Evolutionary conservation across 2,888 invertebrate genomes (phyloP).

Genomic region (Baccha elongata): DNA sequence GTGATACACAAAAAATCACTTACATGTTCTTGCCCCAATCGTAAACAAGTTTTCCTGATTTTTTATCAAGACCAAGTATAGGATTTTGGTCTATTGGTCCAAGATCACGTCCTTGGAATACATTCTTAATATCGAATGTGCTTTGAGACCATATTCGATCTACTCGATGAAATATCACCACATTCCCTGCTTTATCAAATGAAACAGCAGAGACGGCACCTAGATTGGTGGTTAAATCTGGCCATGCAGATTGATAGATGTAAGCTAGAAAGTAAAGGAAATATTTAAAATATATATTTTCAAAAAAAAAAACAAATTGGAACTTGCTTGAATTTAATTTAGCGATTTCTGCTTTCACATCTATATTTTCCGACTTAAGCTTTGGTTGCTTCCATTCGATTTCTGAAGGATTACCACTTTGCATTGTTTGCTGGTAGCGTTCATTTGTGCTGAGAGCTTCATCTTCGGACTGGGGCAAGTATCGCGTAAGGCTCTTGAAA

Average conservation of each 20-base stretch:
- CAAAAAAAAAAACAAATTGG: no score
- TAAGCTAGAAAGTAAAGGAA: constrained; percentile 82
- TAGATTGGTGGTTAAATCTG: constrained; percentile 83
- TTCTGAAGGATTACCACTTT: constrained; percentile 77
- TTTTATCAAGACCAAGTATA: constrained; percentile 85
- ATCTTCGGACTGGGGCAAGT: constrained; percentile 76
- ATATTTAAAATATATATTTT: no score
- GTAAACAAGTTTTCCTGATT: constrained; percentile 85
- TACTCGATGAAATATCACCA: constrained; percentile 92
- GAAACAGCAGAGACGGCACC: constrained; percentile 93
- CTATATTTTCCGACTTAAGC: constrained; percentile 76
- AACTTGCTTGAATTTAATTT: constrained; percentile 80
- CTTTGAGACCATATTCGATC: constrained; percentile 85
- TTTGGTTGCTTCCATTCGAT: constrained; percentile 78
- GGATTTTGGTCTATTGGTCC: constrained; percentile 87
- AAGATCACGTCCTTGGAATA: constrained; percentile 83
- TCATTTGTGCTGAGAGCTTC: constrained; percentile 76
- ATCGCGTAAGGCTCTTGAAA: constrained; percentile 75
- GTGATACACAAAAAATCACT: constrained; percentile 78
- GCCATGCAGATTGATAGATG: constrained; percentile 85
- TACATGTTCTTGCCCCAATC: constrained; percentile 88
- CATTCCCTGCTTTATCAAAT: constrained; percentile 87
- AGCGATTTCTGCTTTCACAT: constrained; percentile 79
- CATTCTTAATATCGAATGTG: constrained; percentile 85
- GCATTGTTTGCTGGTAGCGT: constrained; percentile 80